A percentile compares a stretch with the other conserved stretches of the same genome.
Evolutionary conservation across 2,797 vertebrate genomes (phyloP).

Genomic region (Sarcophilus harrisii): DNA sequence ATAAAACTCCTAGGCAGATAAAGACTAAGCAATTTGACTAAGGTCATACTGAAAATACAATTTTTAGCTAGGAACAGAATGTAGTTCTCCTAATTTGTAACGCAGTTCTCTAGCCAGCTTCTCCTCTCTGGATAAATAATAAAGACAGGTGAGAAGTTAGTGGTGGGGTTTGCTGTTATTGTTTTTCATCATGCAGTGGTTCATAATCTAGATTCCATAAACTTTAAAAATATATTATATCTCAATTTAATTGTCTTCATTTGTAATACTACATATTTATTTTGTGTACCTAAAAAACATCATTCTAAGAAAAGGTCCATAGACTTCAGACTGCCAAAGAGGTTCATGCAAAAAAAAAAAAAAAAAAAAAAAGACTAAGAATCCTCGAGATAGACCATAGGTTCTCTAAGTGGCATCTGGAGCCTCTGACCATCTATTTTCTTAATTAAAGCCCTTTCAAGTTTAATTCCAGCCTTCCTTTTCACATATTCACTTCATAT

Average conservation of each 20-base stretch:
- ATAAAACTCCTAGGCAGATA: not conserved
- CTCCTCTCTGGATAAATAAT: constrained; percentile 19
- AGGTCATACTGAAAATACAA: not conserved
- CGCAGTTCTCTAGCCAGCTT: not conserved
- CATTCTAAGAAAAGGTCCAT: not conserved
- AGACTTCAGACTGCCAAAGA: not conserved
- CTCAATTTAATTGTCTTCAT: not conserved
- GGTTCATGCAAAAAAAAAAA: not conserved
- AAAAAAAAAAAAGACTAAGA: not conserved
- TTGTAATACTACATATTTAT: not conserved
- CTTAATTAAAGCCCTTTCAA: not conserved
- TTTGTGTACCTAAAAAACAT: not conserved
- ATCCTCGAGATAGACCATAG: not conserved
- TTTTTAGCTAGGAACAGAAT: constrained; percentile 3
- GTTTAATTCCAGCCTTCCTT: not conserved
- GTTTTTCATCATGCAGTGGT: not conserved
- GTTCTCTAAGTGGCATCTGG: not conserved
- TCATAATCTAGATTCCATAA: not conserved
- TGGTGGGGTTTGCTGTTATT: too few relatives aligned
- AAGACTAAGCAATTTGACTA: constrained; percentile 15
- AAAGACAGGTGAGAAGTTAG: constrained; percentile 37
- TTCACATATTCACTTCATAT: not conserved
- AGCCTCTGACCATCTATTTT: not conserved
- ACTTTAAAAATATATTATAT: not conserved
- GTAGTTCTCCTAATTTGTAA: not conserved